Evolutionary conservation across 1,140 invertebrate genomes (phyloP), one percentile per base, ranked within the genome.

Genomic region (Brachionus angularis): DNA sequence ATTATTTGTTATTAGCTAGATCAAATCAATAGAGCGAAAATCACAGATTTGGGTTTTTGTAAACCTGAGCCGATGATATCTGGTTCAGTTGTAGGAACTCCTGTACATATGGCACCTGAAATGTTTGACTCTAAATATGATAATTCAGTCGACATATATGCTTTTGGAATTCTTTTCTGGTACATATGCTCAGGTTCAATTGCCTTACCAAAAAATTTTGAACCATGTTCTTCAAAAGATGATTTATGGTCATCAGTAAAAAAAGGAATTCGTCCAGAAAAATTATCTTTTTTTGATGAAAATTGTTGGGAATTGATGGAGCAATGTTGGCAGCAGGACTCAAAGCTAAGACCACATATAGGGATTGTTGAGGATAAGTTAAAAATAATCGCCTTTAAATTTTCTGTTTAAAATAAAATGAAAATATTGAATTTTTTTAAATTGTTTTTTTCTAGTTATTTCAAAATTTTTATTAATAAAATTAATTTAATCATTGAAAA

Each of bases 21-120:
- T 79, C 79, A 79, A 5, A 78, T 85, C 4, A 86, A 89, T 76
- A 84, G 90, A 33, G 91, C 89, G 0, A 90, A 91, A 78, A 82
- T 93, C 25, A 91, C 90, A 0, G 91, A 93, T 82, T 85, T 93
- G 5, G 91, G 91, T 1, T 94, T 94, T 82, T 93, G 91, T 77
- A 91, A 92, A 75, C 89, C 90, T 0, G 90, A 89, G 80, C 89
- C 90, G 0, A 91, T 93, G 86, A 90, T 93, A 85, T 91, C 89
- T 3, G 90, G 84, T 2, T 80, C 78, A 58, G 79, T 83, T 61
- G 82, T 83, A 8, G 91, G 91, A 16, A 93, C 91, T 5, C 91
- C 91, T 0, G 89, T 93, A 72, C 91, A 93, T 77, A 93, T 94
- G 91, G 90, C 91, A 31, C 91, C 91, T 0, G 91, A 94, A 82